phyloP scores from a whole-genome alignment of 2,888 invertebrate species.

The Ptychoptera albimana region DNA sequence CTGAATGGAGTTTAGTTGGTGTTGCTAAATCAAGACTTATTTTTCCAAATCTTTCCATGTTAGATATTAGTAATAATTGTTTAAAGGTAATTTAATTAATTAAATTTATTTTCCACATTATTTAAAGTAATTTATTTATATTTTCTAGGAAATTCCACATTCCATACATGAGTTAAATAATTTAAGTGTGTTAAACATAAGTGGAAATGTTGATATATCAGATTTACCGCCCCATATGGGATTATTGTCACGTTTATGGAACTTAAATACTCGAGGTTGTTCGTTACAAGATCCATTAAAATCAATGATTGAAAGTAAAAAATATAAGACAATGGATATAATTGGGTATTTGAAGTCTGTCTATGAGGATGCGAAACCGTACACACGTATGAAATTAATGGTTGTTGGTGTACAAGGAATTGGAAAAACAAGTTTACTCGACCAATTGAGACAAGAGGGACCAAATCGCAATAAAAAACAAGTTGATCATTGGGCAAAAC shows the following conservation, averaged over 20 bases:
- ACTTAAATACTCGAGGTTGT: constrained; percentile 83
- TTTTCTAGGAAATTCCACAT: constrained; percentile 49
- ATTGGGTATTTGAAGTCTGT: constrained; percentile 79
- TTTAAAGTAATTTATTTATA: constrained; percentile 9
- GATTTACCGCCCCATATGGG: constrained; percentile 94
- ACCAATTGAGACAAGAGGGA: constrained; percentile 77
- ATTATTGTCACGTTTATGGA: constrained; percentile 86
- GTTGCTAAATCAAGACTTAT: constrained; percentile 52
- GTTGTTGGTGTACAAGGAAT: constrained; percentile 81
- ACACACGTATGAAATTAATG: constrained; percentile 92
- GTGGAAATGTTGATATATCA: constrained; percentile 51
- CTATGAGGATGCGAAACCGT: constrained; percentile 77
- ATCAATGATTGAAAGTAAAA: constrained; percentile 81
- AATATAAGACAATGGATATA: constrained; percentile 89
- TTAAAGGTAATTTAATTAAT: constrained; percentile 30
- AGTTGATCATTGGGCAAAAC: constrained; percentile 79
- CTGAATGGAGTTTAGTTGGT: constrained; percentile 42
- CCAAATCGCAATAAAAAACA: constrained; percentile 40
- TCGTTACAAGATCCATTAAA: constrained; percentile 72
- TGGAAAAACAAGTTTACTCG: constrained; percentile 80
- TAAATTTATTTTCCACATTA: not conserved
- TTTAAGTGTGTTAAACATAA: constrained; percentile 86
- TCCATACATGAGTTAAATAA: constrained; percentile 72
- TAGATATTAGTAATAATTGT: constrained; percentile 84
- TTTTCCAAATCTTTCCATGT: constrained; percentile 86